phyloP scores from a whole-genome alignment of 92 coral and sea anemone species.

The Micromussa lordhowensis region DNA sequence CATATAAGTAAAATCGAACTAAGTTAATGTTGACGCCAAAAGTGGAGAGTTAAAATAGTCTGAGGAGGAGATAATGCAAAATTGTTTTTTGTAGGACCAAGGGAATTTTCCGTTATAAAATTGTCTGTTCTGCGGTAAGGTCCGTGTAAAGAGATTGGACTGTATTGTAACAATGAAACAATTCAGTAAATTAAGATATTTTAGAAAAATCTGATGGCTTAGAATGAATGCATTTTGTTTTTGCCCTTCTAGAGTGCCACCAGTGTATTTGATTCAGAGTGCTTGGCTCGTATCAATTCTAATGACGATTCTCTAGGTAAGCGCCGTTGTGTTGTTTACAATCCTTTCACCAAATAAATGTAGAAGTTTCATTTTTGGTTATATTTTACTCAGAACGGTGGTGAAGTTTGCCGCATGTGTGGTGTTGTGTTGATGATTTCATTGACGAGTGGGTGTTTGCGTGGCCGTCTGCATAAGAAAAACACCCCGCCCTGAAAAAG shows the following conservation, averaged over 20 bases:
- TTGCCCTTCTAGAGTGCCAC: conserved; percentile 53
- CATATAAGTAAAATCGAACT: too few relatives aligned
- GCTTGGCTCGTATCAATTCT: conserved; percentile 76
- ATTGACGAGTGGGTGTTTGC: not conserved
- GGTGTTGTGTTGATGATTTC: not conserved
- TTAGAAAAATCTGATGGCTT: too few relatives aligned
- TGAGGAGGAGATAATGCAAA: too few relatives aligned
- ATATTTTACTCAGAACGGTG: not conserved
- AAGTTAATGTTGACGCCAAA: too few relatives aligned
- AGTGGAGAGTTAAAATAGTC: too few relatives aligned
- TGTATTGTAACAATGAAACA: not conserved
- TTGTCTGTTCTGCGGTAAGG: too few relatives aligned
- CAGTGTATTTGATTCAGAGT: conserved; percentile 83
- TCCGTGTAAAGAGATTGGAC: not conserved
- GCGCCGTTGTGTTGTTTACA: not conserved
- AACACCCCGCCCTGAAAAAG: not conserved
- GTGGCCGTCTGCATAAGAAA: not conserved
- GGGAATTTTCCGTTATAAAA: too few relatives aligned
- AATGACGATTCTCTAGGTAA: conserved; percentile 88
- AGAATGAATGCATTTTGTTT: not conserved
- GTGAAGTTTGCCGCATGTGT: not conserved
- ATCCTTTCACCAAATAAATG: too few relatives aligned
- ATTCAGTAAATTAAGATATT: too few relatives aligned
- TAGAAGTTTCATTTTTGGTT: too few relatives aligned
- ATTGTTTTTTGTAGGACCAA: too few relatives aligned